A percentile compares a stretch with the other conserved stretches of the same genome.
Evolutionary conservation across 2,888 invertebrate genomes (phyloP).

Genomic region (Drosophila nr. medialis): DNA sequence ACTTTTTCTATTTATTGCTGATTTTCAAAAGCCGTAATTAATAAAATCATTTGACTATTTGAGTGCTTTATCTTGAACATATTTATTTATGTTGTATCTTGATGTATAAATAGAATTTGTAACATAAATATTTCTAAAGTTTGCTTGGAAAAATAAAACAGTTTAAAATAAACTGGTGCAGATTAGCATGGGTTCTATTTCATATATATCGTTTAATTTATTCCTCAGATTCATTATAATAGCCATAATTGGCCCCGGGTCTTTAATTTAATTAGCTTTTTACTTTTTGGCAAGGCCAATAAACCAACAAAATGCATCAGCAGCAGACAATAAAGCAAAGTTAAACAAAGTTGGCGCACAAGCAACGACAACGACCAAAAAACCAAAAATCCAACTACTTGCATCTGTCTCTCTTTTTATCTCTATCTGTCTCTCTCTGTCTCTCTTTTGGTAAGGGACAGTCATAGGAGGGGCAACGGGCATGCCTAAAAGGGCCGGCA

Average conservation of each 20-base stretch:
- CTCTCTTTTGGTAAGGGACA: neutral
- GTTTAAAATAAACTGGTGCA: neutral
- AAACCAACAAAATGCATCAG: slow-evolving; percentile 58
- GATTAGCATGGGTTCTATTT: neutral
- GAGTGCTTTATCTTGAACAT: neutral
- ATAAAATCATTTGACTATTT: neutral
- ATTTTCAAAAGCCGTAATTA: neutral
- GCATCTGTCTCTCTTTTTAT: neutral
- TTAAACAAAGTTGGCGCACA: slow-evolving; percentile 72
- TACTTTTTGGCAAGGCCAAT: slow-evolving; percentile 50
- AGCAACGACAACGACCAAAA: slow-evolving; percentile 18
- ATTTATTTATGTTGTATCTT: neutral
- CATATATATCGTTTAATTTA: too few species aligned
- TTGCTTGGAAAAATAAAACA: too few species aligned
- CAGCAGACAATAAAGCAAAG: slow-evolving; percentile 64
- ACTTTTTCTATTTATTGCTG: neutral
- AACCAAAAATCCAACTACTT: slow-evolving; percentile 28
- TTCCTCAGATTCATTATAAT: neutral
- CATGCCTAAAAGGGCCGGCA: slow-evolving; percentile 59
- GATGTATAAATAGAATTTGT: neutral
- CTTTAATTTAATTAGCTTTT: slow-evolving; percentile 11
- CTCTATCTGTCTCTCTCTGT: neutral
- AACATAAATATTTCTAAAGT: neutral
- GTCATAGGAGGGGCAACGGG: slow-evolving; percentile 22
- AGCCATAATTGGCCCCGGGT: slow-evolving; percentile 33